These are phyloP conservation scores for Drosophila novamexicana DNA, from an alignment of 1,140 invertebrate species.

Conservation along the genomic window DNA sequence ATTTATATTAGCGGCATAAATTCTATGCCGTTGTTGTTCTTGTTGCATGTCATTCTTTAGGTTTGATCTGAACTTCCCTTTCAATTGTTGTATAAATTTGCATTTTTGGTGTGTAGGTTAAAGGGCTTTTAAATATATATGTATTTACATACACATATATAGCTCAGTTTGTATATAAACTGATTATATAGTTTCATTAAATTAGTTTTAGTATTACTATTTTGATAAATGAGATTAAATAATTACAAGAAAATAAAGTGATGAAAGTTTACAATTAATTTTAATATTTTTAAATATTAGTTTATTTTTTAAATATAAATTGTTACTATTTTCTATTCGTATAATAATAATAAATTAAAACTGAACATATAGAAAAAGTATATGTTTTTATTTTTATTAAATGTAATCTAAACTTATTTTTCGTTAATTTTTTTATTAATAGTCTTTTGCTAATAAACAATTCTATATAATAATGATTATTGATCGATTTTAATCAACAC, in stretches of 20 bases:
- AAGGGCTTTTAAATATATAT: slow-evolving; percentile 8
- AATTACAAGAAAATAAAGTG: too few species aligned
- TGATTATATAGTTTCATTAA: too few species aligned
- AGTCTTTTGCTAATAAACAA: too few species aligned
- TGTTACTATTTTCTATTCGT: too few species aligned
- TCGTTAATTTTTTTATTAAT: neutral
- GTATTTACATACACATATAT: neutral
- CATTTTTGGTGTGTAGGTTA: slow-evolving; percentile 41
- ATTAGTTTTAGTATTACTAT: too few species aligned
- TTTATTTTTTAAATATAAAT: too few species aligned
- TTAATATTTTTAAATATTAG: too few species aligned
- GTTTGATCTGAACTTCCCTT: slow-evolving; percentile 57
- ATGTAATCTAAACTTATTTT: neutral
- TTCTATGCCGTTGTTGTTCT: slow-evolving; percentile 43
- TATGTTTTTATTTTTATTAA: too few species aligned
- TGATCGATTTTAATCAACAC: neutral
- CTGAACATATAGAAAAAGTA: too few species aligned
- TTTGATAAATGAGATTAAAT: too few species aligned
- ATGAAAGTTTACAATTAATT: too few species aligned
- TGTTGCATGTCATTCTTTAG: slow-evolving; percentile 30
- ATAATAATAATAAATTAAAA: neutral
- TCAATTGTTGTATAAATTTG: slow-evolving; percentile 63
- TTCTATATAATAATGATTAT: neutral
- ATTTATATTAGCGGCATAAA: slow-evolving; percentile 78
- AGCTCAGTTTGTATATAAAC: too few species aligned